Evolutionary conservation across 35 echinoderm and acorn worm species (phyloP).

Genomic region (Chiridota heheva): DNA sequence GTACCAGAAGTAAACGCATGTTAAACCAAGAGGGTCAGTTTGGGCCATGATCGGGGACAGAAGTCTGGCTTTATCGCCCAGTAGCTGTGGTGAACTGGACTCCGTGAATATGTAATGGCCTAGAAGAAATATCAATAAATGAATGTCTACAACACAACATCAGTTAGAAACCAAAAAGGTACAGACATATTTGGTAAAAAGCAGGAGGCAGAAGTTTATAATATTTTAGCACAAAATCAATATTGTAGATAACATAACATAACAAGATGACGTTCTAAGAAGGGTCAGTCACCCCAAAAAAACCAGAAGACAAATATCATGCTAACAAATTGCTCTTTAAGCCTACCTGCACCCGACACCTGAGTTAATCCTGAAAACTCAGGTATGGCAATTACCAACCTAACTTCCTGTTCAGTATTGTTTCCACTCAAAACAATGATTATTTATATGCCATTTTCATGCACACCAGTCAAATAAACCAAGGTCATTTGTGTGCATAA

Average conservation of each 20-base stretch:
- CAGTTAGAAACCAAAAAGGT: neutral
- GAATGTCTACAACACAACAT: neutral
- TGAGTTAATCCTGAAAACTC: no score
- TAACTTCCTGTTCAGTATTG: no score
- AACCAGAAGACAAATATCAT: neutral
- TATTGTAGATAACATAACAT: no score
- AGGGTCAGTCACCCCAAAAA: no score
- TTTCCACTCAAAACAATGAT: no score
- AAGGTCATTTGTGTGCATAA: no score
- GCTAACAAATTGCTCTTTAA: no score
- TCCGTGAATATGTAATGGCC: slow-evolving; percentile 74
- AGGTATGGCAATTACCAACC: no score
- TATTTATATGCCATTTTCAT: no score
- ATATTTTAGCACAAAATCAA: neutral
- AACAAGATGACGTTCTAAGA: no score
- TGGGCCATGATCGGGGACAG: slow-evolving; percentile 40
- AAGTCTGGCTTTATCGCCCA: slow-evolving; percentile 46
- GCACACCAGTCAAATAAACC: no score
- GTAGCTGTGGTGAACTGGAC: slow-evolving; percentile 36
- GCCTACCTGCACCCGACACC: no score
- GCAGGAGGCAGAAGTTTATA: neutral
- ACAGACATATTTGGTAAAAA: neutral
- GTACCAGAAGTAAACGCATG: slow-evolving; percentile 86
- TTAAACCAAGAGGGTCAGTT: neutral
- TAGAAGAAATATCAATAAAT: neutral